Evolutionary conservation across 2,113 vertebrate species (phyloP).

Genomic region (Lucifuga dentata): DNA sequence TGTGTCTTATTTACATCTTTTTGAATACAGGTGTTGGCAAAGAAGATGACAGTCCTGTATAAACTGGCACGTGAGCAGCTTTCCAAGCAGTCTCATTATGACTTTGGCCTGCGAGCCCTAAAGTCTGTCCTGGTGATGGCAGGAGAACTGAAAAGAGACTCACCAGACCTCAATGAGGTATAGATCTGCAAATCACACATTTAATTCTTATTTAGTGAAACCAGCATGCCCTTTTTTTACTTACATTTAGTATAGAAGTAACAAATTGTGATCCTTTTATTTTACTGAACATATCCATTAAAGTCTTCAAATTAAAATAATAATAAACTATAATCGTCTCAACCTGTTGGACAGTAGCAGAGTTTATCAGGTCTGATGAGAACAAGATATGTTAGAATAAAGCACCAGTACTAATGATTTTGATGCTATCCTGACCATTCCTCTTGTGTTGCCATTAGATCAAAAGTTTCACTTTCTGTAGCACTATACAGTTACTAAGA

Average conservation of each 20-base stretch:
- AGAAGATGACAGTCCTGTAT: conserved; percentile 99
- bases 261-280: background rate
- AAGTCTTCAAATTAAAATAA: too few species aligned
- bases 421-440: too few species aligned
- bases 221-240: background rate
- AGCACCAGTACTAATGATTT: too few species aligned
- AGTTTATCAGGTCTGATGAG: too few species aligned
- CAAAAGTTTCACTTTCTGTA: too few species aligned
- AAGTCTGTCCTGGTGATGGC: conserved; percentile 98
- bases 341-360: too few species aligned
- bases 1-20: conserved; percentile 1
- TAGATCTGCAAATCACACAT: background rate
- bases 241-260: background rate
- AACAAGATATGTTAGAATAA: too few species aligned
- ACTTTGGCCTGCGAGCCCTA: conserved; percentile 94
- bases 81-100: conserved; percentile 97
- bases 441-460: too few species aligned
- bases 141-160: conserved; percentile 94
- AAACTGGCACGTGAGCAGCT: conserved; percentile 94
- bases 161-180: conserved; percentile 91
- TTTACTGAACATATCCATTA: too few species aligned
- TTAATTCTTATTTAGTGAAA: background rate
- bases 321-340: too few species aligned
- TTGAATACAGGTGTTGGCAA: conserved; percentile 88
- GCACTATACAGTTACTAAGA: too few species aligned